These are phyloP conservation scores for Gadus macrocephalus DNA, from an alignment of 2,113 vertebrate species.

Conservation along the genomic window DNA sequence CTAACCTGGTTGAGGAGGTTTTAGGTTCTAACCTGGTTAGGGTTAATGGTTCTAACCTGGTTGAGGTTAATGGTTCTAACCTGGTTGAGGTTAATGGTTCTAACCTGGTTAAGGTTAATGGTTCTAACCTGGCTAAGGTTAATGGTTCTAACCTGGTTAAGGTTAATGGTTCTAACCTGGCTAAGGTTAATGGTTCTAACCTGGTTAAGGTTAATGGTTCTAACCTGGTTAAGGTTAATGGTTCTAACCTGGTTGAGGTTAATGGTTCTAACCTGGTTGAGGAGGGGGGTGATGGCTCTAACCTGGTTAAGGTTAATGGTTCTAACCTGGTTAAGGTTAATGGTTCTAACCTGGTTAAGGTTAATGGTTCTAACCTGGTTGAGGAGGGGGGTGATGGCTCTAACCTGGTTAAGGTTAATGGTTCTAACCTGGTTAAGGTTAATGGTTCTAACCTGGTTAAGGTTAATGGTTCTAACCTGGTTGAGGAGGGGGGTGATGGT, in stretches of 20 bases:
- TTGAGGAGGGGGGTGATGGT: neutral
- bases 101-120: slow-evolving; percentile 29
- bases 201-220: no score
- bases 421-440: neutral
- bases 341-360: neutral
- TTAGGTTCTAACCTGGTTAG: neutral
- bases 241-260: neutral
- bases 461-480: no score
- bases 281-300: neutral
- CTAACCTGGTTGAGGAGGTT: neutral
- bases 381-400: no score
- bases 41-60: neutral
- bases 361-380: neutral
- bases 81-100: slow-evolving; percentile 58
- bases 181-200: no score
- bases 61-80: slow-evolving; percentile 11
- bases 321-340: neutral
- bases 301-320: neutral
- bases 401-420: neutral
- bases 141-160: no score
- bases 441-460: neutral
- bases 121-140: no score
- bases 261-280: neutral
- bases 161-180: no score
- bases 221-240: no score